phyloP scores from a whole-genome alignment of 1,140 invertebrate genomes.

The Euglossa dilemma region DNA sequence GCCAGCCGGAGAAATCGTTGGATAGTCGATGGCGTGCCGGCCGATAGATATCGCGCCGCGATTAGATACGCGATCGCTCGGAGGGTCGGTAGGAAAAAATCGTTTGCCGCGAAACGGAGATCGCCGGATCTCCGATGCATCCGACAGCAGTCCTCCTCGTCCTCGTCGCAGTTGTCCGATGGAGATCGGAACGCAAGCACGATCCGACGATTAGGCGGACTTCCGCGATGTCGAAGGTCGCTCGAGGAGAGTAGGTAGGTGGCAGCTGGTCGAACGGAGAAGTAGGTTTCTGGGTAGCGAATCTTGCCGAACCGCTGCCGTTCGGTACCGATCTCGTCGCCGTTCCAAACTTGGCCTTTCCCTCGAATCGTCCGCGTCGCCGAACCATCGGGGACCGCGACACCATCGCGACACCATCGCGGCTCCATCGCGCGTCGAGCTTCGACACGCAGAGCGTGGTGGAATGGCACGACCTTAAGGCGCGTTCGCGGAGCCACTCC shows the following conservation, averaged over 20 bases:
- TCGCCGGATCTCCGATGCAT: too few relatives aligned
- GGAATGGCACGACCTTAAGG: conserved; percentile 19
- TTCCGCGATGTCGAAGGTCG: conserved; percentile 51
- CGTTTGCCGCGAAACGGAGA: conserved; percentile 1
- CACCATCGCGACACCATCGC: background rate
- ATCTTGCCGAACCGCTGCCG: conserved; percentile 54
- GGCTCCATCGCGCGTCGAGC: background rate
- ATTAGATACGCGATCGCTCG: conserved; percentile 56
- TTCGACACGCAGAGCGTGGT: background rate
- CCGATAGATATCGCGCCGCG: conserved; percentile 34
- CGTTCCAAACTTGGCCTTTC: background rate
- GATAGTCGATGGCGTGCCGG: background rate
- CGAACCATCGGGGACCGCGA: too few relatives aligned
- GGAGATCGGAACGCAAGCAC: conserved; percentile 19
- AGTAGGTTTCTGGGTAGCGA: conserved; percentile 68
- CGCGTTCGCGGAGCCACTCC: conserved; percentile 17
- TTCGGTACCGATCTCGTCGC: background rate
- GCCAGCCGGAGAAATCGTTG: background rate
- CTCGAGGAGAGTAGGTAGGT: background rate
- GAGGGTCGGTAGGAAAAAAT: conserved; percentile 4
- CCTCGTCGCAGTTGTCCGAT: too few relatives aligned
- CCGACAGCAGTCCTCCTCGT: too few relatives aligned
- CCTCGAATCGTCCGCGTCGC: too few relatives aligned
- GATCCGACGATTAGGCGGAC: conserved; percentile 45
- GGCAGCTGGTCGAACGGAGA: conserved; percentile 22